Evolutionary conservation across 2,113 vertebrate species (phyloP).

Genomic region (Typhlomys cinereus): DNA sequence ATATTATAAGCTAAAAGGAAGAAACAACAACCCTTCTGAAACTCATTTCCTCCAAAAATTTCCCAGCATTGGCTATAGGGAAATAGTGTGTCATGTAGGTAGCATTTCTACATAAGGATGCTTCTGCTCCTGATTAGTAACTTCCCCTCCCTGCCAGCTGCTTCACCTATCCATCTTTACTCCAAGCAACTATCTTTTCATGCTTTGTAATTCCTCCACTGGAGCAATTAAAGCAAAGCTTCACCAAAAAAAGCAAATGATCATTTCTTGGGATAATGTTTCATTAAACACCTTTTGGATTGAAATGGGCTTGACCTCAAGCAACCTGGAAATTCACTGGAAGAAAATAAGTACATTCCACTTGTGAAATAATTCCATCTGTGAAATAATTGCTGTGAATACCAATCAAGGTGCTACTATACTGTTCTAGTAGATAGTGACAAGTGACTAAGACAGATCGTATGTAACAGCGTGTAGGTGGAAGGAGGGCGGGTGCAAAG

Average conservation of each 20-base stretch:
- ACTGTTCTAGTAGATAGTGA: constrained; percentile 74
- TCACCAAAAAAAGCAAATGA: neutral
- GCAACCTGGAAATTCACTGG: constrained; percentile 61
- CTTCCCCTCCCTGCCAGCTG: neutral
- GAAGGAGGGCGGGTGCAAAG: constrained; percentile 57
- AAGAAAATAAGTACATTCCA: constrained; percentile 61
- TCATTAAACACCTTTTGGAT: constrained; percentile 14
- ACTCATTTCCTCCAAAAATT: neutral
- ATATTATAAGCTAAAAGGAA: neutral
- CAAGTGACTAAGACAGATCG: constrained; percentile 75
- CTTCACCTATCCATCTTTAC: neutral
- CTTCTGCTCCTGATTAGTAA: neutral
- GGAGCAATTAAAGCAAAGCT: constrained; percentile 7
- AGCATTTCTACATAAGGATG: too few species aligned
- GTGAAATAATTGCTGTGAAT: constrained; percentile 70
- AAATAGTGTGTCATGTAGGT: too few species aligned
- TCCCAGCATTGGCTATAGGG: too few species aligned
- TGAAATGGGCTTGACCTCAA: constrained; percentile 66
- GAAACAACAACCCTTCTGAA: neutral
- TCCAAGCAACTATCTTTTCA: neutral
- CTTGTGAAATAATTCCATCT: constrained; percentile 55
- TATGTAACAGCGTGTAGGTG: constrained; percentile 71
- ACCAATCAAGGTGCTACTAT: constrained; percentile 74
- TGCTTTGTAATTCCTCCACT: neutral
- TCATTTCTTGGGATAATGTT: constrained; percentile 39